Evolutionary conservation across 2,113 vertebrate genomes (phyloP), one percentile per base, ranked within the genome.

Genomic region (Cromileptes altivelis): DNA sequence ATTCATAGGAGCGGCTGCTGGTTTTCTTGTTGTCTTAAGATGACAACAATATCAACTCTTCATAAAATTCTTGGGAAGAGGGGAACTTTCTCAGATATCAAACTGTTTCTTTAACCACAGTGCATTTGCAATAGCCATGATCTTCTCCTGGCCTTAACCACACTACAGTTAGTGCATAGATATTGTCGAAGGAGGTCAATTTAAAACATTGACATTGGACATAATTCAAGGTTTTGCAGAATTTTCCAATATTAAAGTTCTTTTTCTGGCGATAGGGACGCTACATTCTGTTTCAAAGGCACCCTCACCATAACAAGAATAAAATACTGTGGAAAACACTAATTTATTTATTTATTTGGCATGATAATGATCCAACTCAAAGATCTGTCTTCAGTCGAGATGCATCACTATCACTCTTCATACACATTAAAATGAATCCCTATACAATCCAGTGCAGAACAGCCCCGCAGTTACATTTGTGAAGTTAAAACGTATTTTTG

Each of bases 211-310:
- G 4, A 23, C 30, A 67, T 30, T 33, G 45, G 40, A 42, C 25
- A 25, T 23, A 60, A 60, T 50, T 25, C 8, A 4, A 52, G 27
- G 30, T 50, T 63, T 50, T 12, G 19, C 53, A 11, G 30, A 27
- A 63, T 60, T 58, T 8, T 37, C 8, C n/a, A 53, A 50, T 69
- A 40, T 55, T 55, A 42, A 12, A 63, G 5, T 40, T 18, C 0
- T 23, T 76, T 37, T 80, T 49, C 21, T 49, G 30, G 21, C 2
- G 0, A 40, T 40, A 2, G 4, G 30, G 23, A 13, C 50, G 8
- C 8, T 57, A 18, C n/a, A 30, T 45, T 68, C n/a, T 53, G 25
- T 60, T 62, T 69, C 57, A 75, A 76, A 70, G 45, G 18, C 30
- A 25, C 19, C 55, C 18, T 56, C 37, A 2, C 30, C 27, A 37